Base-by-base conservation (phyloP, 2,888 invertebrate genomes). In the Camptogramma bilineatum region DNA sequence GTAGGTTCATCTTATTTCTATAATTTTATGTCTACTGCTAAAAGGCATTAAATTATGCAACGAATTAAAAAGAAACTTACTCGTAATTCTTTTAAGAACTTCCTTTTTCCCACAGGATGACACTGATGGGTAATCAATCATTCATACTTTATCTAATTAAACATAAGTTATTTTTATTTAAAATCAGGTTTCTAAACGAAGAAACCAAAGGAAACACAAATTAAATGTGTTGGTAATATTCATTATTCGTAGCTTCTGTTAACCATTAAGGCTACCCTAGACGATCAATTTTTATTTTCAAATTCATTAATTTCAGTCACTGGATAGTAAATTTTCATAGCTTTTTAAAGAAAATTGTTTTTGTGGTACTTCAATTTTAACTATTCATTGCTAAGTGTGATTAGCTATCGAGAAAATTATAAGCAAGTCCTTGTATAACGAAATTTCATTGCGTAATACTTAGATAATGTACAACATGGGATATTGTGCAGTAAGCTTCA, bases 241-340 rank as follows among this genome's bases (percentile, higher is more conserved):
- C 60, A 64, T 60, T 64, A 64, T 56, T 60, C 31, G 16, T 17
- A 47, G 52, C 60, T 59, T 60, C 64, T 56, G 56, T 54, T 57
- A 55, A 64, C 34, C 34, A 39, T 39, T 39, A 39, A 13, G 34
- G 13, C 34, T 13, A 13, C 13, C 3, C 34, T 39, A 39, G 13
- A 39, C 34, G 34, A 39, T 39, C 9, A 39, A 39, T 39, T 13
- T 39, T 39, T 39, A 39, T 39, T 39, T 13, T 39, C 9, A 13
- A 39, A 13, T 13, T 13, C 13, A 39, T 39, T 39, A 4, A 3
- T 39, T 13, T 39, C 4, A 39, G 13, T 10, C 1, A 9, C 34
- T 34, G 9, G 34, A 34, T 34, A 10, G 34, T 34, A 2, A 31
- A 8, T 31, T 3, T 34, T 9, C n/a, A 34, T 2, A 34, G 34